Conservation (phyloP, 2,888 invertebrate species). For the Thelaira solivaga region DNA sequence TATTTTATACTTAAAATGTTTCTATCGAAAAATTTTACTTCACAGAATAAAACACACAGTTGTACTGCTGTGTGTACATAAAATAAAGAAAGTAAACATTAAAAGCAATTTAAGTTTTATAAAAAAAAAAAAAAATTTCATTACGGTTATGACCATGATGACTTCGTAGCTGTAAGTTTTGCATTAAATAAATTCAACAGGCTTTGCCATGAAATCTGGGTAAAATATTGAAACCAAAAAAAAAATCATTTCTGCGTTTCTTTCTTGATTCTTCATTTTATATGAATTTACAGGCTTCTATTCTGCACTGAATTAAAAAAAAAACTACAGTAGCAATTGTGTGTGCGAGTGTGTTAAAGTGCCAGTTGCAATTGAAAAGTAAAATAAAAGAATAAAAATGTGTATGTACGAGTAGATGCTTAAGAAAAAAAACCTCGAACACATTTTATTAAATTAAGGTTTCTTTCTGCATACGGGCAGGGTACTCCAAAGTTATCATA, state of each 20-base stretch:
- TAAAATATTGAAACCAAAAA: constrained; percentile 11
- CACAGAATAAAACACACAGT: too few species aligned
- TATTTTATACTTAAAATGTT: too few species aligned
- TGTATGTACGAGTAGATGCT: background rate
- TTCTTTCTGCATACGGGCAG: background rate
- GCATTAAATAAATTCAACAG: constrained; percentile 52
- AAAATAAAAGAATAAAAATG: background rate
- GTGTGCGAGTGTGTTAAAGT: constrained; percentile 5
- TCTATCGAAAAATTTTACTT: too few species aligned
- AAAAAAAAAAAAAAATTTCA: constrained; percentile 7
- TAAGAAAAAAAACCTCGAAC: background rate
- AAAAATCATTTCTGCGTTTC: background rate
- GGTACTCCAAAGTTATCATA: background rate
- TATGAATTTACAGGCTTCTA: background rate
- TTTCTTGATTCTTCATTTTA: background rate
- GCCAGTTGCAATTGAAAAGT: background rate
- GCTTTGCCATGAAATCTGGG: constrained; percentile 30
- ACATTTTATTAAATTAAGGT: constrained; percentile 11
- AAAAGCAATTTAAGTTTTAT: background rate
- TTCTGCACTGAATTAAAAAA: constrained; percentile 33
- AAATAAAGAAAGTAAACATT: too few species aligned
- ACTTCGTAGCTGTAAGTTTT: constrained; percentile 19
- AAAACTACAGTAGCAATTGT: background rate
- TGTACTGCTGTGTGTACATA: too few species aligned
- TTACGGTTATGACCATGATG: background rate